Evolutionary conservation across 1,140 invertebrate species (phyloP), one percentile per base, ranked within the genome.

Genomic region (Orchesella cincta): DNA sequence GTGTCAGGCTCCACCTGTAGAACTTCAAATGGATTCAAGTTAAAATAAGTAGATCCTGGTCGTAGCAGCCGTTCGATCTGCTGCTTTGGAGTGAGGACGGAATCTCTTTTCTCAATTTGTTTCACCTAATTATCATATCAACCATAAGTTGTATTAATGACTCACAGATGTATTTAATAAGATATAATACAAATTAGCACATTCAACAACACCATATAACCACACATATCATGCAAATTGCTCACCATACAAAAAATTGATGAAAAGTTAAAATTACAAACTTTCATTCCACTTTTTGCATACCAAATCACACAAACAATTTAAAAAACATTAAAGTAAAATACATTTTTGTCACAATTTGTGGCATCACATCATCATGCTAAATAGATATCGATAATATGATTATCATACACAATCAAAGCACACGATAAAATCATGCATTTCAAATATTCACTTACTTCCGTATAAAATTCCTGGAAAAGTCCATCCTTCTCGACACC

Each of bases 21-120:
- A 35, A 99, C 95, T 88, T 97, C 95, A 86, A 95, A 98, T 16
- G 95, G 95, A 88, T 98, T 98, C 79, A 98, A 89, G 88, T 98
- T 98, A 85, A 97, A 94, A 87, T 98, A 98, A 12, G 96, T 96
- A 0, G 95, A 95, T 26, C 96, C 96, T 74, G 96, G 94, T 81
- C 95, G 88, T 31, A 98, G 88, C 78, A 98, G 87, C 83, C 96
- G 89, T 54, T 97, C 94, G 83, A 98, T 96, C 89, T 98, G 96
- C 88, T 98, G 94, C 86, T 94, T 93, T 26, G 95, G 92, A 51
- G 96, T 98, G 80, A 98, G 88, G 74, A 93, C 92, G 0, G 94
- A 92, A 86, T 97, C 95, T 78, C 93, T 87, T 85, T 96, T 94
- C 86, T 98, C 96, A 72, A 97, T 97, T 87, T 94, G 92, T 88